phyloP scores from a whole-genome alignment of 2,113 vertebrate genomes.

The Gulo gulo region DNA sequence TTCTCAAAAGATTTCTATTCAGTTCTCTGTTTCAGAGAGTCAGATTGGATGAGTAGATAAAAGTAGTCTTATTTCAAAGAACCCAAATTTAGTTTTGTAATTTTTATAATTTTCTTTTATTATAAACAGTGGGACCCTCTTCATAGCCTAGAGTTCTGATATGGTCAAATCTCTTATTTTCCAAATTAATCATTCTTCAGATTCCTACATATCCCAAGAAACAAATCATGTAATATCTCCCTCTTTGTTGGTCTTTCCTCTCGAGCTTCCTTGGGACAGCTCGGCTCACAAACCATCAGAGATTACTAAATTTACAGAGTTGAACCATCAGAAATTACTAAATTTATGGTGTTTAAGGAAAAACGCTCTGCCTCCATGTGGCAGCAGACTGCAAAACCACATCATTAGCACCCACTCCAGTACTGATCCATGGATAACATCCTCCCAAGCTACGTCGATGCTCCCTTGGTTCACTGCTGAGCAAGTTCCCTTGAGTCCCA shows the following conservation, averaged over 20 bases:
- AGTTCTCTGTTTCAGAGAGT: neutral
- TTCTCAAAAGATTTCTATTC: constrained; percentile 24
- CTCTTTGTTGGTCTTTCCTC: neutral
- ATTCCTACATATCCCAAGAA: neutral
- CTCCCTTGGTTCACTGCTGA: neutral
- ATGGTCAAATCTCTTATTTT: neutral
- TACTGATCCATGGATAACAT: neutral
- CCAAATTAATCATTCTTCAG: neutral
- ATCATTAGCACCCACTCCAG: neutral
- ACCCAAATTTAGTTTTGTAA: neutral
- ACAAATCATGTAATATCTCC: neutral
- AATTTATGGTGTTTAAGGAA: neutral
- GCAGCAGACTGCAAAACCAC: neutral
- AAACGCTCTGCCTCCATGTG: neutral
- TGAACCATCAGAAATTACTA: neutral
- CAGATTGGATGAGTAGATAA: neutral
- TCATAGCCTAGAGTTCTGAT: neutral
- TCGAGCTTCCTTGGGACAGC: neutral
- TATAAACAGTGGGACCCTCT: neutral
- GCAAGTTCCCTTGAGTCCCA: neutral
- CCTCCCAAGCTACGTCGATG: neutral
- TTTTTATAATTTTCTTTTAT: neutral
- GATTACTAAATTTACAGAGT: neutral
- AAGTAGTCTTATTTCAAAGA: constrained; percentile 20
- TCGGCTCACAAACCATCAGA: neutral